Evolutionary conservation across 2,797 vertebrate species (phyloP), one percentile per base, ranked within the genome.

Genomic region (Tangara arthus): DNA sequence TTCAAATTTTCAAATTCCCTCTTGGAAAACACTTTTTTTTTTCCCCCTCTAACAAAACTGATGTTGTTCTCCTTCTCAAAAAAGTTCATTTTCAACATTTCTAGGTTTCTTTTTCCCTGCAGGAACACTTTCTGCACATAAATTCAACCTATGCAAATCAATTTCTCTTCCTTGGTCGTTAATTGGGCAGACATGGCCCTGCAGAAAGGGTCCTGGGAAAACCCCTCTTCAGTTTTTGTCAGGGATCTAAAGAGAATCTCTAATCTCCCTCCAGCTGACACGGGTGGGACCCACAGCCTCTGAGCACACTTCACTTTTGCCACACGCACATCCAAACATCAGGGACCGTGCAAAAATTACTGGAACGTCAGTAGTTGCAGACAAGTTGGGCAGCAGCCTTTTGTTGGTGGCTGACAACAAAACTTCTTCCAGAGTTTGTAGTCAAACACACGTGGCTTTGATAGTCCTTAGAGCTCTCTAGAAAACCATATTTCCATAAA

Each of bases 401-500:
- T 86, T 50, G 8, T 69, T 87, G 64, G 72, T n/a, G 65, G 37
- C 41, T 59, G 3, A 42, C 49, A 79, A 37, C 1, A 32, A 39
- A 79, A 71, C 53, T 53, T 82, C 61, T 83, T 39, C 49, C 53
- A 71, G 81, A 82, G 46, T 63, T 87, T 87, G 64, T 82, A 95
- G 96, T 73, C 93, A 97, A 97, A 94, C 59, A 63, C 19, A 37
- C 0, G 4, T 42, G 20, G 50, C 60, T 96, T 92, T 91, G 68
- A 66, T 41, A 95, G 79, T 84, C 37, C 69, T 88, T 82, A 73
- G 35, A 71, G 81, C 27, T 82, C 73, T 89, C 46, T 68, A 71
- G 66, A 94, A 96, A 97, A 88, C n/a, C 65, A 17, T 60, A 41
- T n/a, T 88, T 90, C 70, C 64, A 69, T 57, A 95, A 96, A 97